Conservation (phyloP, 2,888 invertebrate genomes). For the Diaphora mendica region DNA sequence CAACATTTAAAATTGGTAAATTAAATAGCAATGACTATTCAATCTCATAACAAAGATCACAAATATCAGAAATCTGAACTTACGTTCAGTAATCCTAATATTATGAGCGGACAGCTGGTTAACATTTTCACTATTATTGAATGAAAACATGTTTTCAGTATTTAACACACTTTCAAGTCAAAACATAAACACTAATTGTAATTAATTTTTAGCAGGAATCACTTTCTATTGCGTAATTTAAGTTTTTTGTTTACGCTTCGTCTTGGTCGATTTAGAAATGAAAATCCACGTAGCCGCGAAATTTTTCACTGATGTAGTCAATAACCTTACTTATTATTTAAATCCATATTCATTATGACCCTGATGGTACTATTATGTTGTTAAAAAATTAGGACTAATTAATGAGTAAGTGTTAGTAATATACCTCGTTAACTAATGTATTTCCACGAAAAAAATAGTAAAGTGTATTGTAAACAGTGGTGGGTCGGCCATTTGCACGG, state of each 20-base stretch:
- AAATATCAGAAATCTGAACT: conserved; percentile 43
- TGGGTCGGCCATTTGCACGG: conserved; percentile 91
- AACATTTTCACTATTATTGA: conserved; percentile 66
- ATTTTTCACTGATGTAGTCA: conserved; percentile 58
- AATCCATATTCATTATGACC: conserved; percentile 23
- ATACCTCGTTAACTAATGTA: conserved; percentile 58
- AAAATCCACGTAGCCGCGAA: conserved; percentile 68
- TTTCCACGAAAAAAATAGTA: conserved; percentile 63
- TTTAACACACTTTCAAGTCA: conserved; percentile 1
- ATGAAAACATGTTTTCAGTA: conserved; percentile 68
- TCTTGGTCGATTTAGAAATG: conserved; percentile 40
- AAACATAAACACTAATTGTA: conserved; percentile 5
- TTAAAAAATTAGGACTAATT: conserved; percentile 70
- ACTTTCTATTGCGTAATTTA: conserved; percentile 38
- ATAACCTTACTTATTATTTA: conserved; percentile 59
- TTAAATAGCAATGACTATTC: not conserved
- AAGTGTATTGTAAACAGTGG: conserved; percentile 87
- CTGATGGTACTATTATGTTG: conserved; percentile 36
- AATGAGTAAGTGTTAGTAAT: conserved; percentile 41
- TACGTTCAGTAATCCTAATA: conserved; percentile 70
- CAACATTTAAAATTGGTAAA: not conserved
- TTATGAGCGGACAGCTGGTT: conserved; percentile 68
- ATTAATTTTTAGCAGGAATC: conserved; percentile 26
- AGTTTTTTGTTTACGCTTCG: conserved; percentile 40
- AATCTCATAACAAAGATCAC: not conserved